Evolutionary conservation across 1,140 invertebrate species (phyloP), one percentile per base, ranked within the genome.

Genomic region (Pristionchus pacificus): DNA sequence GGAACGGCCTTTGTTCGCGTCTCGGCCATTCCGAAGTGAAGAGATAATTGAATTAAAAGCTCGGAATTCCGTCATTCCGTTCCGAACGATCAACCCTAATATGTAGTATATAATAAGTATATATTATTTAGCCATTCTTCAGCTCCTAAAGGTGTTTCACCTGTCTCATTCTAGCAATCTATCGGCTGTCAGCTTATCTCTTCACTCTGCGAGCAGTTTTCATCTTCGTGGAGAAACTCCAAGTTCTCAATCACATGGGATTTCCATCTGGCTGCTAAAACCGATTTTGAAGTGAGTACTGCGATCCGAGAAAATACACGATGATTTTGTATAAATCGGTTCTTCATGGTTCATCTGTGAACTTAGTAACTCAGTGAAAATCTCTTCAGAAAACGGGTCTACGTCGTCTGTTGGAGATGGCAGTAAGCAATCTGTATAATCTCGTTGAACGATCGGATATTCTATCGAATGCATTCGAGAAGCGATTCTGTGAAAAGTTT

Each of bases 211-310:
- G 71, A 68, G 27, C 70, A 75, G 30, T 75, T 75, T 62, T 62
- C 74, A 6, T 64, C 69, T 0, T 66, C 74, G 6, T 75, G 74
- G 74, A 64, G 74, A 25, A 72, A 67, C 31, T 63, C 74, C 1
- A 68, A 75, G 24, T 74, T 69, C 30, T 62, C 62, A 1, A 68
- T 75, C 10, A 75, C 74, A 25, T 75, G 71, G 71, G 74, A 75
- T 60, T 75, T 75, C 66, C 74, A 75, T 58, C 31, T 74, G 29
- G 63, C 49, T 32, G 71, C 74, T 1, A 75, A 75, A 32, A 68
- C 31, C 25, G 49, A 27, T 29, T 75, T 75, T 66, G 74, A 75
- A 61, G 72, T 69, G n/a, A 2, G 13, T 32, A n/a, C n/a, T n/a
- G n/a, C n/a, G n/a, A n/a, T n/a, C n/a, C n/a, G n/a, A n/a, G n/a